phyloP scores from a whole-genome alignment of 2,797 vertebrate species.

The Melanotaenia maccullochi region DNA sequence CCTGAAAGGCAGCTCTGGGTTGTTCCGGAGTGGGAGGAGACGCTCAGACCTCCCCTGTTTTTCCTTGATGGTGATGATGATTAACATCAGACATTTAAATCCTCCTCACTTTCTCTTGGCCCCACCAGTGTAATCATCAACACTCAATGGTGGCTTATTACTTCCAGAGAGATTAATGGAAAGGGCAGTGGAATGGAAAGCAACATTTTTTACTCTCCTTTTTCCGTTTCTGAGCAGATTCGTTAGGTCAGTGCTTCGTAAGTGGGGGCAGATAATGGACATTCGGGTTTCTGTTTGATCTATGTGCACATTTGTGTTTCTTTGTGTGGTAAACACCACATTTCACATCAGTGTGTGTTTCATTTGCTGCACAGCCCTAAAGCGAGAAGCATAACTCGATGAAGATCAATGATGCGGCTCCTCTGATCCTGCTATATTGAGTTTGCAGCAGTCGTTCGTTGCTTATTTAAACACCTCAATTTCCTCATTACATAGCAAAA shows the following conservation, averaged over 20 bases:
- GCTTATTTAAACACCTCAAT: constrained; percentile 30
- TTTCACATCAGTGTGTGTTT: neutral
- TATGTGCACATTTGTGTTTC: neutral
- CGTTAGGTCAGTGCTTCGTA: neutral
- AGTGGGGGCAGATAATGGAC: neutral
- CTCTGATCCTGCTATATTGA: neutral
- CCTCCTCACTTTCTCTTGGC: constrained; percentile 10
- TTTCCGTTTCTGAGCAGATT: neutral
- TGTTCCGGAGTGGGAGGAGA: neutral
- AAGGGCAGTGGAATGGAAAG: neutral
- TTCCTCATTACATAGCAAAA: constrained; percentile 36
- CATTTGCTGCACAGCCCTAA: neutral
- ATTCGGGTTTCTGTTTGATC: neutral
- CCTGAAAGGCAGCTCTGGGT: constrained; percentile 25
- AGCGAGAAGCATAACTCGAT: neutral
- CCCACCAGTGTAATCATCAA: constrained; percentile 1
- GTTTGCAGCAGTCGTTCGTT: constrained; percentile 1
- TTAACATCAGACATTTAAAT: constrained; percentile 23
- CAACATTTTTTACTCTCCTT: neutral
- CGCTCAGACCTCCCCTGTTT: neutral
- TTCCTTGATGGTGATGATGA: neutral
- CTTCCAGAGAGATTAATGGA: neutral
- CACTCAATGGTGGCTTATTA: constrained; percentile 19
- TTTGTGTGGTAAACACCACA: neutral
- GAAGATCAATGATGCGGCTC: constrained; percentile 33